A percentile compares a stretch with the other conserved stretches of the same genome.
phyloP scores from a whole-genome alignment of 2,113 vertebrate genomes.

The Tylochromis polylepis region DNA sequence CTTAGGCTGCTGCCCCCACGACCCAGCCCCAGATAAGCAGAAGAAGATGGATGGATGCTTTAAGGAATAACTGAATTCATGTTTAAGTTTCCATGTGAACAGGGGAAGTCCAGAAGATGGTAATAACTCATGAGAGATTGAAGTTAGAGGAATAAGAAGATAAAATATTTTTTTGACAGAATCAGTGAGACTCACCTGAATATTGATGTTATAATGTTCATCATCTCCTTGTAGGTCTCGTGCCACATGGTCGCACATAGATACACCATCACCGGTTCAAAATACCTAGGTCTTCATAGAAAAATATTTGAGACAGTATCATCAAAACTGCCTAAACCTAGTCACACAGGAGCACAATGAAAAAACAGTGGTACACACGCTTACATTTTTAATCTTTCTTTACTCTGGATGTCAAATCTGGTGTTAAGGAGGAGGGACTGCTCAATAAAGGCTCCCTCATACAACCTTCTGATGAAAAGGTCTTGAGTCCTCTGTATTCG shows the following conservation, averaged over 20 bases:
- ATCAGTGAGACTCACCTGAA: conserved; percentile 58
- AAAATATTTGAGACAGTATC: background rate
- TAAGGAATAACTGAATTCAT: no score
- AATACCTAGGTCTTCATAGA: background rate
- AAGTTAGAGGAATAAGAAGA: background rate
- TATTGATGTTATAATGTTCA: conserved; percentile 71
- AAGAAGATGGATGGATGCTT: no score
- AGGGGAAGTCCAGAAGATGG: no score
- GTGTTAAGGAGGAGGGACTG: conserved; percentile 69
- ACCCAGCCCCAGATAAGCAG: no score
- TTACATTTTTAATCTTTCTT: conserved; percentile 13
- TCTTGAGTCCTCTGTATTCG: conserved; percentile 72
- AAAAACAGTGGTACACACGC: background rate
- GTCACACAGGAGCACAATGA: background rate
- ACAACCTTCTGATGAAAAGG: conserved; percentile 57
- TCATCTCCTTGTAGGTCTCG: conserved; percentile 70
- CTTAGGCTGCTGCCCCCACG: no score
- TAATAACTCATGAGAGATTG: no score
- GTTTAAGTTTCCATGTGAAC: no score
- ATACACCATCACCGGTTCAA: conserved; percentile 41
- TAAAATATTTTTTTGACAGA: background rate
- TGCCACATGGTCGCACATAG: conserved; percentile 78
- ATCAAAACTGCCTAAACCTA: background rate
- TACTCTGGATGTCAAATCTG: conserved; percentile 39
- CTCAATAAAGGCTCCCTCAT: conserved; percentile 68